Conservation (phyloP, 2,888 invertebrate species). For the Margaritifera margaritifera region DNA sequence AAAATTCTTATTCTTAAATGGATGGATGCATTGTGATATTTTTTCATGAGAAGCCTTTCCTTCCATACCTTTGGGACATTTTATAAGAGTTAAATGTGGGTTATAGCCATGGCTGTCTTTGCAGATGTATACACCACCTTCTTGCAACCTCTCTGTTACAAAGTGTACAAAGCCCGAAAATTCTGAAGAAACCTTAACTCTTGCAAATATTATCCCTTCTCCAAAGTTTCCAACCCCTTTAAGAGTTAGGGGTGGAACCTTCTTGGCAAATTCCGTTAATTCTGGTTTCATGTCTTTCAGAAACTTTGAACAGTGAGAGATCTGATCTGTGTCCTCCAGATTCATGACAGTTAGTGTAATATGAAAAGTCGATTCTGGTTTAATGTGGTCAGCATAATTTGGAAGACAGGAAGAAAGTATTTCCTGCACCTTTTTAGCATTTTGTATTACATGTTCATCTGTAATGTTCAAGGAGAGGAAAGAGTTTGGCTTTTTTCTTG, state of each 20-base stretch:
- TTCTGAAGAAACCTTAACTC: slow-evolving; percentile 57
- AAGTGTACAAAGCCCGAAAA: slow-evolving; percentile 63
- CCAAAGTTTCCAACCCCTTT: slow-evolving; percentile 68
- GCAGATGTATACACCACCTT: slow-evolving; percentile 62
- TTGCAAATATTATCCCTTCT: slow-evolving; percentile 69
- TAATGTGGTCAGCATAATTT: slow-evolving; percentile 60
- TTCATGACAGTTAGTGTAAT: slow-evolving; percentile 71
- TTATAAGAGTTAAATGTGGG: slow-evolving; percentile 70
- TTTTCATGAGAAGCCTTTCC: no score
- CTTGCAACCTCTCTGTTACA: slow-evolving; percentile 56
- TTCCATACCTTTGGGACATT: no score
- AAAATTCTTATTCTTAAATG: no score
- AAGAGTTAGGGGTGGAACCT: slow-evolving; percentile 48
- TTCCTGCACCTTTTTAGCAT: slow-evolving; percentile 61
- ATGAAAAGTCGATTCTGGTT: slow-evolving; percentile 67
- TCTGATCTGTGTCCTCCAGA: slow-evolving; percentile 60
- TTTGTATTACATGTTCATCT: slow-evolving; percentile 51
- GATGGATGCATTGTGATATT: no score
- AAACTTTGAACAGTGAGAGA: slow-evolving; percentile 47
- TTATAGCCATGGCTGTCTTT: slow-evolving; percentile 70
- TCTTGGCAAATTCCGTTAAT: slow-evolving; percentile 38
- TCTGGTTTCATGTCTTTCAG: slow-evolving; percentile 44
- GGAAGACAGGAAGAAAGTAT: slow-evolving; percentile 64
- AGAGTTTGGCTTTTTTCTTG: slow-evolving; percentile 49
- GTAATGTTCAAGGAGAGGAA: slow-evolving; percentile 71